phyloP scores from a whole-genome alignment of 2,113 vertebrate species.

The Sarotherodon lohbergeri region DNA sequence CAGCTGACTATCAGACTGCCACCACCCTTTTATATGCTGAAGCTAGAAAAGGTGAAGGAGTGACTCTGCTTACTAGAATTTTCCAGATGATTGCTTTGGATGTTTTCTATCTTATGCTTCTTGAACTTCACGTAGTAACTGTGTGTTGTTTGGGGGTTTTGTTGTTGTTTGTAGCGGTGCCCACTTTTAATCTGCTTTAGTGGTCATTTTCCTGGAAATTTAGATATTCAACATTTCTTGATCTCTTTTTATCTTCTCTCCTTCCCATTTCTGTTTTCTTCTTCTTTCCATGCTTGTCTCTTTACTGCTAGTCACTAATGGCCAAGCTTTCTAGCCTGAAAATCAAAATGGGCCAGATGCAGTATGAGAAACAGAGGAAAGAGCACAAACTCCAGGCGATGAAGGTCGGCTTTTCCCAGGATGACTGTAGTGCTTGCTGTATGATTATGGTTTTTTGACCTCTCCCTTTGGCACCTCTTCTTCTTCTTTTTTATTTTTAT shows the following conservation, averaged over 20 bases:
- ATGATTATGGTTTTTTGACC: slow-evolving; percentile 59
- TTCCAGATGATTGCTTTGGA: neutral
- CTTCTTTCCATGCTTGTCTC: slow-evolving; percentile 50
- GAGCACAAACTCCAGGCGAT: slow-evolving; percentile 86
- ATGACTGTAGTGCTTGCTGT: slow-evolving; percentile 51
- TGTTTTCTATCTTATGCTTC: neutral
- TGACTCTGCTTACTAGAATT: neutral
- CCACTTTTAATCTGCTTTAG: neutral
- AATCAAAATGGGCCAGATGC: slow-evolving; percentile 98
- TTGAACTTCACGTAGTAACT: neutral
- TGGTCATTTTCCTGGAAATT: neutral
- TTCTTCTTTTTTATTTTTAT: neutral
- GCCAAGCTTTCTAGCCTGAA: slow-evolving; percentile 99
- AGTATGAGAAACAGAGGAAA: slow-evolving; percentile 97
- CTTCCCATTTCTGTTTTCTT: slow-evolving; percentile 43
- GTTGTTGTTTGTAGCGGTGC: neutral
- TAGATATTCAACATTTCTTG: neutral
- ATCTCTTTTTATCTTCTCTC: slow-evolving; percentile 29
- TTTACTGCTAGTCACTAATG: slow-evolving; percentile 90
- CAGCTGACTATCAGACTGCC: neutral
- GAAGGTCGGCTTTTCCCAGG: slow-evolving; percentile 82
- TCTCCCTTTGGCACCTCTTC: slow-evolving; percentile 35
- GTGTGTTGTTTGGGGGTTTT: neutral
- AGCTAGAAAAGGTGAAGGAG: neutral
- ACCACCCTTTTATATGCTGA: neutral